Conservation (phyloP, 1,140 invertebrate genomes). For the Schlechtendalia chinensis region DNA sequence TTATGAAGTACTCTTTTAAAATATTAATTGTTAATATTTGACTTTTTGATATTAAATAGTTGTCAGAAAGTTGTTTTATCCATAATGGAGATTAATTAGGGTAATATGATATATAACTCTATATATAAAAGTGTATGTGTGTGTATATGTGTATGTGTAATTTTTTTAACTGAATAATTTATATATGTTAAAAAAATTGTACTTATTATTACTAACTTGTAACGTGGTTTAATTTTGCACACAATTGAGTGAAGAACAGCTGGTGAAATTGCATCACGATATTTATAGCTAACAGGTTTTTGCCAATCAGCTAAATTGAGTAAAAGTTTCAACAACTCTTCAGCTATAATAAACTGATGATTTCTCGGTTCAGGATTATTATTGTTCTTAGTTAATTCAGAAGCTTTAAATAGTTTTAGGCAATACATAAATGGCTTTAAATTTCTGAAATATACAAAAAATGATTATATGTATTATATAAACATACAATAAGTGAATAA, state of each 20-base stretch:
- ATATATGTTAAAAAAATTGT: too few relatives aligned
- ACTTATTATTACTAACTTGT: slow-evolving; percentile 59
- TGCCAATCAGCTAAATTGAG: slow-evolving; percentile 62
- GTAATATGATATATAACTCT: too few relatives aligned
- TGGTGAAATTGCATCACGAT: slow-evolving; percentile 75
- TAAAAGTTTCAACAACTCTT: slow-evolving; percentile 76
- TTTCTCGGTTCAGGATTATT: slow-evolving; percentile 61
- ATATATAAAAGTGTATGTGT: too few relatives aligned
- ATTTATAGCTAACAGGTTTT: slow-evolving; percentile 62
- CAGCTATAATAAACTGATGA: slow-evolving; percentile 64
- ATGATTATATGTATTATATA: not conserved
- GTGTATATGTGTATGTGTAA: too few relatives aligned
- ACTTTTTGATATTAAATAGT: too few relatives aligned
- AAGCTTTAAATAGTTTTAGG: slow-evolving; percentile 68
- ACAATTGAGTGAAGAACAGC: slow-evolving; percentile 79
- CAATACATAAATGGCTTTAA: slow-evolving; percentile 82
- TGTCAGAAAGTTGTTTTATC: too few relatives aligned
- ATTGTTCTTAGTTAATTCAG: slow-evolving; percentile 66
- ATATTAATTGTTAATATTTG: too few relatives aligned
- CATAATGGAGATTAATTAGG: too few relatives aligned
- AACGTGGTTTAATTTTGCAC: slow-evolving; percentile 82
- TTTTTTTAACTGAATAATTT: too few relatives aligned
- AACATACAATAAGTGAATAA: not conserved
- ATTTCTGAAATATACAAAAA: slow-evolving; percentile 62
- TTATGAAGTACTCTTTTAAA: too few relatives aligned